These are phyloP conservation scores for Bombus consobrinus DNA, from an alignment of 1,140 invertebrate species.

Conservation along the genomic window DNA sequence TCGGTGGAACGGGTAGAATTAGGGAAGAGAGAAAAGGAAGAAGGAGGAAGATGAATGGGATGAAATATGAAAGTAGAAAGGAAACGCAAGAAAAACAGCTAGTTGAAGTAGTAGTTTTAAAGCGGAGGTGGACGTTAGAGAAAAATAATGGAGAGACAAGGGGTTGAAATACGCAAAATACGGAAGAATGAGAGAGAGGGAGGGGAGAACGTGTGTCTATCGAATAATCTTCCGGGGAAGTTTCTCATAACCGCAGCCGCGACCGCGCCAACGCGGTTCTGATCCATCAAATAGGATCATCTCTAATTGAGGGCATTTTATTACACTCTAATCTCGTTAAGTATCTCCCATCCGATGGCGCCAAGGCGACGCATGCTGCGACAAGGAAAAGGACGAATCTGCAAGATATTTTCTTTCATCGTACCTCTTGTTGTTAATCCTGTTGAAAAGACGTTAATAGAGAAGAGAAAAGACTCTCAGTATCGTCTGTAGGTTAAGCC, in stretches of 20 bases:
- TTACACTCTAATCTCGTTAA: slow-evolving; percentile 7
- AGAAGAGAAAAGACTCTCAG: not conserved
- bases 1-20: not conserved
- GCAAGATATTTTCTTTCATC: not conserved
- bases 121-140: not conserved
- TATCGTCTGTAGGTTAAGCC: too few relatives aligned
- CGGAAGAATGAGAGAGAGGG: not conserved
- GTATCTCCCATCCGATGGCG: not conserved
- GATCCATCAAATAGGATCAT: slow-evolving; percentile 4
- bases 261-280: not conserved
- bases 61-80: not conserved
- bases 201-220: not conserved
- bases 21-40: not conserved
- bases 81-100: not conserved
- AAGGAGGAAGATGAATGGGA: not conserved
- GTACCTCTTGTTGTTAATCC: too few relatives aligned
- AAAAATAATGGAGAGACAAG: too few relatives aligned
- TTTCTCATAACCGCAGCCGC: not conserved
- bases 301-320: slow-evolving; percentile 37
- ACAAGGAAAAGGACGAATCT: not conserved
- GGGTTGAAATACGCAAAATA: not conserved
- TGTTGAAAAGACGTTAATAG: not conserved
- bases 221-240: not conserved
- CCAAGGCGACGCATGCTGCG: not conserved
- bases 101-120: not conserved